Percentiles rank a stretch among this genome's conserved stretches.
phyloP scores from a whole-genome alignment of 2,888 invertebrate genomes.

The Lasioglossum marginatum region DNA sequence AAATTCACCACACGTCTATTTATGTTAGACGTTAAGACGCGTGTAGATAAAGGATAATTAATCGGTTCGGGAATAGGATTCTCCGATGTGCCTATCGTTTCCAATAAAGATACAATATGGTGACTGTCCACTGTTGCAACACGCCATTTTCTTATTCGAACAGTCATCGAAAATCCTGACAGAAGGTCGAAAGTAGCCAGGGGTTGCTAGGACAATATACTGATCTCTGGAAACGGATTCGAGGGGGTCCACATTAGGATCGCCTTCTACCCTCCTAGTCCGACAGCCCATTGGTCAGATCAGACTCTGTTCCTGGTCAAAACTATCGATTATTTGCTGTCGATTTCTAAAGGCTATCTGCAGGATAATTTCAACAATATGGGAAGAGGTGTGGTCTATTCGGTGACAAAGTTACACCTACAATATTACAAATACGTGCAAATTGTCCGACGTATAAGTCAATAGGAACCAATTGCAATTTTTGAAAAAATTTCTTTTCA shows the following conservation, averaged over 20 bases:
- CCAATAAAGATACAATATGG: neutral
- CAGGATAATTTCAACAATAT: slow-evolving; percentile 61
- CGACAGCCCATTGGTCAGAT: slow-evolving; percentile 75
- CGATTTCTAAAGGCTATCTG: slow-evolving; percentile 64
- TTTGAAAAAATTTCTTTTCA: too few relatives aligned
- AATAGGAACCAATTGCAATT: too few relatives aligned
- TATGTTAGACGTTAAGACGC: neutral
- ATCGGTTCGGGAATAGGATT: neutral
- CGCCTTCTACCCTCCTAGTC: slow-evolving; percentile 67
- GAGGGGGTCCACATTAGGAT: slow-evolving; percentile 70
- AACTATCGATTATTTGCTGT: slow-evolving; percentile 77
- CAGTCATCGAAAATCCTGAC: slow-evolving; percentile 36
- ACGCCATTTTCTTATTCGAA: slow-evolving; percentile 58
- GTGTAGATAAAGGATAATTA: neutral
- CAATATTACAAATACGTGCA: slow-evolving; percentile 37
- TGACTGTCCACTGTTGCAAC: slow-evolving; percentile 11
- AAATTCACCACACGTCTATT: neutral
- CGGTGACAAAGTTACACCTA: slow-evolving; percentile 27
- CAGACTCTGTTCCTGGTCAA: slow-evolving; percentile 49
- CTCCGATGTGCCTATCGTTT: neutral
- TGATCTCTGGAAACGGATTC: slow-evolving; percentile 57
- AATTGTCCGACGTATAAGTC: slow-evolving; percentile 23
- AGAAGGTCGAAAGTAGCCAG: slow-evolving; percentile 57
- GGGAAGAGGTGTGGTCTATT: slow-evolving; percentile 71
- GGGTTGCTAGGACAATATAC: slow-evolving; percentile 58